A percentile compares a stretch with the other conserved stretches of the same genome.
phyloP scores from a whole-genome alignment of 2,113 vertebrate genomes.

The Odocoileus virginianus region DNA sequence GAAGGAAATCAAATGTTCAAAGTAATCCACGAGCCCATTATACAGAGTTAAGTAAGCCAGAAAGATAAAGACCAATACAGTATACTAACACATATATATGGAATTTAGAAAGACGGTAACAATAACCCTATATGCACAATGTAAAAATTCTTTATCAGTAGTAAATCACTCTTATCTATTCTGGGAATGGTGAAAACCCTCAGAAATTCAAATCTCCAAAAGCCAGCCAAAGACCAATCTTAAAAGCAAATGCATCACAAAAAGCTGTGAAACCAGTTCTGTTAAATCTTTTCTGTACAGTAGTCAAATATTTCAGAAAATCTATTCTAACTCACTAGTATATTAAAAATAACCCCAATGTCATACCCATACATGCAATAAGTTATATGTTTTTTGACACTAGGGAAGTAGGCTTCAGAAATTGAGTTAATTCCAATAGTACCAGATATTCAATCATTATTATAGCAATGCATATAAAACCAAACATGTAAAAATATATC shows the following conservation, averaged over 20 bases:
- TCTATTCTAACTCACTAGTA: not conserved
- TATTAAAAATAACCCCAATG: not conserved
- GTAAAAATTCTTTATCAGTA: not conserved
- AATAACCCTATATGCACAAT: no score
- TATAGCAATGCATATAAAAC: not conserved
- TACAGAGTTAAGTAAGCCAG: no score
- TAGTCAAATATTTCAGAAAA: not conserved
- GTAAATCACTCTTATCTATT: not conserved
- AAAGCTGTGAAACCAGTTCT: not conserved
- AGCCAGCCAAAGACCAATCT: not conserved
- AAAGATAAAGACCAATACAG: no score
- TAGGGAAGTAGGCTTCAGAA: not conserved
- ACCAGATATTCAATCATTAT: not conserved
- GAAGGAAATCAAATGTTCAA: not conserved
- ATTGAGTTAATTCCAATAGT: not conserved
- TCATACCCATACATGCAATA: not conserved
- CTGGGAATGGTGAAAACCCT: not conserved
- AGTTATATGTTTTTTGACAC: not conserved
- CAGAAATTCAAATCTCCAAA: not conserved
- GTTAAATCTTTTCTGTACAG: not conserved
- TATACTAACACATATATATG: no score
- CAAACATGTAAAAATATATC: not conserved
- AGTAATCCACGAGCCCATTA: no score
- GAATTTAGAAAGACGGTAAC: no score
- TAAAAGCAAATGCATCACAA: not conserved